Evolutionary conservation across 2,113 vertebrate genomes (phyloP).

Genomic region (Spheniscus mendiculus): DNA sequence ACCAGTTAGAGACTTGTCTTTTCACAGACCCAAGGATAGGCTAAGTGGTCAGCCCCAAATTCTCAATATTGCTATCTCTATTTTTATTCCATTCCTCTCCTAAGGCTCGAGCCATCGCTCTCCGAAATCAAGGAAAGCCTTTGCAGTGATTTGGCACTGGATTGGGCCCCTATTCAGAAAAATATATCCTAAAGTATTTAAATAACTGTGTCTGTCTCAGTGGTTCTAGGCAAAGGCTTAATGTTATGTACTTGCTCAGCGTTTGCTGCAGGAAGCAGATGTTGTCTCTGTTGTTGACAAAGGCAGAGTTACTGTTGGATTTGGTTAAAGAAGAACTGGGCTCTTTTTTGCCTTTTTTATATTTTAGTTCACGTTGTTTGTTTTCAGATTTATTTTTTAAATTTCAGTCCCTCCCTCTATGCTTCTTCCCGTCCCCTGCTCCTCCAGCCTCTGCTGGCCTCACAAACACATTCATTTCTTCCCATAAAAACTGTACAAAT

Average conservation of each 20-base stretch:
- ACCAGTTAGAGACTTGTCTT: neutral
- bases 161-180: neutral
- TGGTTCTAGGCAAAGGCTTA: neutral
- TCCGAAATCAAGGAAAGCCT: neutral
- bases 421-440: neutral
- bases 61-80: neutral
- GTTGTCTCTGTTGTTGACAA: constrained; percentile 5
- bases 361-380: neutral
- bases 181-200: neutral
- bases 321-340: neutral
- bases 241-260: neutral
- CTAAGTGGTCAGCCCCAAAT: neutral
- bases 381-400: neutral
- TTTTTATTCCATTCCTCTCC: neutral
- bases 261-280: neutral
- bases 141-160: neutral
- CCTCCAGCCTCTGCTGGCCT: neutral
- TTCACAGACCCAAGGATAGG: neutral
- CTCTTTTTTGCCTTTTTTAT: neutral
- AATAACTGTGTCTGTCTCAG: neutral
- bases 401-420: constrained; percentile 2
- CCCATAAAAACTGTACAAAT: constrained; percentile 40
- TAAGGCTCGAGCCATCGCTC: neutral
- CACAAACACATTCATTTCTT: constrained; percentile 16
- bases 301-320: neutral